These are phyloP conservation scores for Lasioglossum marginatum DNA, from an alignment of 2,888 invertebrate species.

Conservation along the genomic window DNA sequence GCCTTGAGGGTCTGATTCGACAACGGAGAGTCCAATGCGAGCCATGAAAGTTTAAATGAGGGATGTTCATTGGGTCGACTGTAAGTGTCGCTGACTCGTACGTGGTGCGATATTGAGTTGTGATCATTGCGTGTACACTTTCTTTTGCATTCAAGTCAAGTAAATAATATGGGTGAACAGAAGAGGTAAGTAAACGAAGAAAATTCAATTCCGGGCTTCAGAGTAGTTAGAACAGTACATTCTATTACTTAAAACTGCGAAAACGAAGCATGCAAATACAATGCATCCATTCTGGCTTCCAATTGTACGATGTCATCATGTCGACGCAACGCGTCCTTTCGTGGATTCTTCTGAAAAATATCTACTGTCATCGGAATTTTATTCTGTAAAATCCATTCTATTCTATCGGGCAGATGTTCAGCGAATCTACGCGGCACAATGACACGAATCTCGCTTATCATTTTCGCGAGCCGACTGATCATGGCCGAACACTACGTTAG, in stretches of 20 bases:
- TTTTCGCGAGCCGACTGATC: slow-evolving; percentile 61
- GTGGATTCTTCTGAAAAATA: slow-evolving; percentile 31
- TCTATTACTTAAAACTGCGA: slow-evolving; percentile 21
- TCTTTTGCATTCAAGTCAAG: slow-evolving; percentile 62
- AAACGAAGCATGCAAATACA: slow-evolving; percentile 43
- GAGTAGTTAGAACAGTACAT: slow-evolving; percentile 41
- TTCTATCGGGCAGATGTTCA: background rate
- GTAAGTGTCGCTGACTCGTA: slow-evolving; percentile 62
- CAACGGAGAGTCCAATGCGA: slow-evolving; percentile 48
- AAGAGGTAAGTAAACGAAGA: slow-evolving; percentile 76
- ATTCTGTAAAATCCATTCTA: background rate
- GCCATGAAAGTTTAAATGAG: slow-evolving; percentile 68
- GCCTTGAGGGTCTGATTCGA: slow-evolving; percentile 40
- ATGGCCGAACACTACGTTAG: slow-evolving; percentile 66
- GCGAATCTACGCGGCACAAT: background rate
- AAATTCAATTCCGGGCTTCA: background rate
- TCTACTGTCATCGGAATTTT: slow-evolving; percentile 6
- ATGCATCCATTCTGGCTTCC: slow-evolving; percentile 75
- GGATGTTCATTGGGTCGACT: slow-evolving; percentile 59
- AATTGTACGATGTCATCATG: slow-evolving; percentile 85
- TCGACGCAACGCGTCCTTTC: slow-evolving; percentile 79
- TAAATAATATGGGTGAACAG: slow-evolving; percentile 79
- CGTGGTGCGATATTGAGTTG: slow-evolving; percentile 58
- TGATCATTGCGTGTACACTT: slow-evolving; percentile 67
- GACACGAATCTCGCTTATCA: slow-evolving; percentile 56